Evolutionary conservation across 2,113 vertebrate species (phyloP), one percentile per base, ranked within the genome.

Genomic region (Elephas maximus): DNA sequence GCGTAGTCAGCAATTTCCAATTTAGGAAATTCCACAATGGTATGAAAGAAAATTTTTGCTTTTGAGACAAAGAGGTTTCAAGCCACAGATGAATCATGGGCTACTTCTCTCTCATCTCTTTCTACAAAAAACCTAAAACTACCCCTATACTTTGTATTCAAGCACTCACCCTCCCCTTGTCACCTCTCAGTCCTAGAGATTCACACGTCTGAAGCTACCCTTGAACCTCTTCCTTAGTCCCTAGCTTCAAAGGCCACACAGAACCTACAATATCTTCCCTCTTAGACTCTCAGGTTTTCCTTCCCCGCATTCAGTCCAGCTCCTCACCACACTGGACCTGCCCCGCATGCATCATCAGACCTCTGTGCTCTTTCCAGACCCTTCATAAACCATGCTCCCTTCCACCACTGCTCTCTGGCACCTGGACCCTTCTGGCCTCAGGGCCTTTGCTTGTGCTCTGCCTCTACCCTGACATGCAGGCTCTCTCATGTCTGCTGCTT

Each of bases 11-110:
- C 71, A 30, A 67, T 80, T 89, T 89, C 80, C 80, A 87, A 24
- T 48, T 48, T 63, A 3, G 90, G 97, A 97, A 97, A 95, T 80
- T 94, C 97, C 95, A 93, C 69, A 60, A 15, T 20, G 69, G 17
- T 71, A 2, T 63, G 79, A 81, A 69, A 91, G 93, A 93, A 94
- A 88, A n/a, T 9, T 51, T 94, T 67, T 78, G 5, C 73, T 73
- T 76, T 94, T 89, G 15, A 37, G 62, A 76, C n/a, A 90, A 93
- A 30, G 48, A 60, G 41, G n/a, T 77, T 71, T 96, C 83, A 90
- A 91, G 78, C 78, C 91, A 51, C 88, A 73, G 30, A 93, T 95
- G 92, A 97, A 57, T 96, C 95, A 96, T 0, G 8, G 11, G 21
- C 41, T 71, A 24, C 87, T 45, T 71, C 63, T 18, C 0, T n/a